These are phyloP conservation scores for Contarinia nasturtii DNA, from an alignment of 1,140 invertebrate species.

Conservation along the genomic window DNA sequence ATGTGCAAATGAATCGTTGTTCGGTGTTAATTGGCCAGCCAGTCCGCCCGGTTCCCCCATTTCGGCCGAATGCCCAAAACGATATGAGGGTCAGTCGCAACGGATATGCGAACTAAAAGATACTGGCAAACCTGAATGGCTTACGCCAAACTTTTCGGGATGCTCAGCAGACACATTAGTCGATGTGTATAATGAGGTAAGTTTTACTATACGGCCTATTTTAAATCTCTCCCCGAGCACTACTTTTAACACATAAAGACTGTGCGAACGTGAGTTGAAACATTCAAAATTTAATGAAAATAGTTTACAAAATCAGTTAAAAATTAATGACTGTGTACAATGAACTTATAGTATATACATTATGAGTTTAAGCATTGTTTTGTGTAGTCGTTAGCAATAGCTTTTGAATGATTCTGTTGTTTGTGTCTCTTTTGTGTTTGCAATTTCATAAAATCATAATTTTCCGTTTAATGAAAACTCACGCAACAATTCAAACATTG, in stretches of 20 bases:
- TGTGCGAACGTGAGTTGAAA: neutral
- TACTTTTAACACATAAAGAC: neutral
- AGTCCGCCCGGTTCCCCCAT: slow-evolving; percentile 38
- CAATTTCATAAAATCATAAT: too few relatives aligned
- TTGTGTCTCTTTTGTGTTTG: too few relatives aligned
- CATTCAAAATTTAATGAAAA: neutral
- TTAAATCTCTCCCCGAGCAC: too few relatives aligned
- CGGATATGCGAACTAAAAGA: slow-evolving; percentile 36
- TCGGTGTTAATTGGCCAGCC: slow-evolving; percentile 35
- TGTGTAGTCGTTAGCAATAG: too few relatives aligned
- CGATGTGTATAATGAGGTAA: slow-evolving; percentile 42
- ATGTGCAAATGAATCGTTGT: slow-evolving; percentile 26
- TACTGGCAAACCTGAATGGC: slow-evolving; percentile 42
- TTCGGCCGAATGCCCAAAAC: slow-evolving; percentile 34
- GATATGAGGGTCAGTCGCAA: slow-evolving; percentile 27
- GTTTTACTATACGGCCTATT: slow-evolving; percentile 4
- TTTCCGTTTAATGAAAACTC: too few relatives aligned
- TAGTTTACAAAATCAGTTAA: neutral
- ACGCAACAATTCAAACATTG: too few relatives aligned
- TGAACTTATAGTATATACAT: too few relatives aligned
- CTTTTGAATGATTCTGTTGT: too few relatives aligned
- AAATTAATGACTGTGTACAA: neutral
- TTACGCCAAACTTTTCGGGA: slow-evolving; percentile 47
- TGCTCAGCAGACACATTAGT: slow-evolving; percentile 44
- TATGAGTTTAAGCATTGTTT: too few relatives aligned